These are phyloP conservation scores for Sisyra terminalis DNA, from an alignment of 2,888 invertebrate genomes.

Conservation along the genomic window DNA sequence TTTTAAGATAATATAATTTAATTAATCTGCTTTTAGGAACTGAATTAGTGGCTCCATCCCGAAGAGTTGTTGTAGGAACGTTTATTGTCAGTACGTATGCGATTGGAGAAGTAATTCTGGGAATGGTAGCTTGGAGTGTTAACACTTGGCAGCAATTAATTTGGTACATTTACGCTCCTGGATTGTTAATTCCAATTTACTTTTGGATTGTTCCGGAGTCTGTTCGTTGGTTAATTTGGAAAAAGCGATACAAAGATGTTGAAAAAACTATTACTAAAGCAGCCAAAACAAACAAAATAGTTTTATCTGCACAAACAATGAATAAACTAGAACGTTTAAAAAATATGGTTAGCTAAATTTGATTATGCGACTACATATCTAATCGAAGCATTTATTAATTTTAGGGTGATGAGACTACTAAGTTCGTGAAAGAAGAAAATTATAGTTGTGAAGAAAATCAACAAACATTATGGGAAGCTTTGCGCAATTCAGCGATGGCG, in stretches of 20 bases:
- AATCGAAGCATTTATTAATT: not conserved
- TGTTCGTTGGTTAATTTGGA: constrained; percentile 55
- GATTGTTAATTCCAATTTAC: constrained; percentile 47
- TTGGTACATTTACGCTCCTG: constrained; percentile 45
- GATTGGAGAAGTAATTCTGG: constrained; percentile 47
- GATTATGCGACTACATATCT: not conserved
- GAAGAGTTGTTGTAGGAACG: constrained; percentile 53
- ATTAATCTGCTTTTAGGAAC: constrained; percentile 50
- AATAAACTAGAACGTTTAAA: constrained; percentile 20
- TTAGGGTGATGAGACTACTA: too few species aligned
- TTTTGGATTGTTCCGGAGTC: constrained; percentile 56
- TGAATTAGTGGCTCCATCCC: constrained; percentile 59
- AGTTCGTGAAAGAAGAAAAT: not conserved
- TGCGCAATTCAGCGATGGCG: constrained; percentile 15
- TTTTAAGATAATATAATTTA: too few species aligned
- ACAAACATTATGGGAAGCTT: not conserved
- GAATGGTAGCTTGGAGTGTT: constrained; percentile 46
- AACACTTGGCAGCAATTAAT: constrained; percentile 53
- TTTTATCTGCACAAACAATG: constrained; percentile 34
- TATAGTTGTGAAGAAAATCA: not conserved
- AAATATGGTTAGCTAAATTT: not conserved
- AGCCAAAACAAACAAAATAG: constrained; percentile 42
- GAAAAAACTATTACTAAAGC: constrained; percentile 39
- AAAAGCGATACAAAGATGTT: constrained; percentile 38
- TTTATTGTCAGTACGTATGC: constrained; percentile 53